A percentile compares a stretch with the other conserved stretches of the same genome.
These are phyloP conservation scores for Sylvilagus floridanus DNA, from an alignment of 2,797 vertebrate genomes.

Conservation along the genomic window DNA sequence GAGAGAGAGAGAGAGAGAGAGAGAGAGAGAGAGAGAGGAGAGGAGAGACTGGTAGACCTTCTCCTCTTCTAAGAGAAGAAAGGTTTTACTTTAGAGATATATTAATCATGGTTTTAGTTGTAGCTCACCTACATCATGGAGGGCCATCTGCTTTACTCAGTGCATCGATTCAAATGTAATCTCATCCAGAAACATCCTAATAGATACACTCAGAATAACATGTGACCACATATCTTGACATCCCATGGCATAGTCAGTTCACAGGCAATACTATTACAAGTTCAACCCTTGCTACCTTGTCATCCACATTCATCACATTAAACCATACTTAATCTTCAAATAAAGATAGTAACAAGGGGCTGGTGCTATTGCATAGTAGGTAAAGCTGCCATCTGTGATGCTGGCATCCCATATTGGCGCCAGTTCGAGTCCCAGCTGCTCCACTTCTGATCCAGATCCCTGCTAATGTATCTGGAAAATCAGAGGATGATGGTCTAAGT, in stretches of 20 bases:
- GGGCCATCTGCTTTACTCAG: too few species aligned
- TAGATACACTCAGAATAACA: neutral
- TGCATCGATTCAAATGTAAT: constrained; percentile 20
- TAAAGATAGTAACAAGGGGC: neutral
- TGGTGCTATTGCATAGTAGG: too few species aligned
- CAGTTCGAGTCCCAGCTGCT: too few species aligned
- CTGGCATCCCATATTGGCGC: too few species aligned
- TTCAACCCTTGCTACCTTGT: neutral
- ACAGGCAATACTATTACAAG: neutral
- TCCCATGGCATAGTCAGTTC: neutral
- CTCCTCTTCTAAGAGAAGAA: neutral
- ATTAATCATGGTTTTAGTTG: neutral
- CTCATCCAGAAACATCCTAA: neutral
- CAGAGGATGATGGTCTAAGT: too few species aligned
- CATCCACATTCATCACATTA: neutral
- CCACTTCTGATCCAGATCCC: too few species aligned
- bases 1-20: neutral
- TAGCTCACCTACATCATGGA: neutral
- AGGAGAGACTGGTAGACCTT: neutral
- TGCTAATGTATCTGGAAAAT: too few species aligned
- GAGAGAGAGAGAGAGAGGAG: neutral
- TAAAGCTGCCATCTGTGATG: too few species aligned
- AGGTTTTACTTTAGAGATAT: neutral
- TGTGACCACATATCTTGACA: neutral
- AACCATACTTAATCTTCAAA: neutral